Percentiles rank a stretch among this genome's conserved stretches.
phyloP scores from a whole-genome alignment of 1,140 invertebrate species.

The Gryon sp. region DNA sequence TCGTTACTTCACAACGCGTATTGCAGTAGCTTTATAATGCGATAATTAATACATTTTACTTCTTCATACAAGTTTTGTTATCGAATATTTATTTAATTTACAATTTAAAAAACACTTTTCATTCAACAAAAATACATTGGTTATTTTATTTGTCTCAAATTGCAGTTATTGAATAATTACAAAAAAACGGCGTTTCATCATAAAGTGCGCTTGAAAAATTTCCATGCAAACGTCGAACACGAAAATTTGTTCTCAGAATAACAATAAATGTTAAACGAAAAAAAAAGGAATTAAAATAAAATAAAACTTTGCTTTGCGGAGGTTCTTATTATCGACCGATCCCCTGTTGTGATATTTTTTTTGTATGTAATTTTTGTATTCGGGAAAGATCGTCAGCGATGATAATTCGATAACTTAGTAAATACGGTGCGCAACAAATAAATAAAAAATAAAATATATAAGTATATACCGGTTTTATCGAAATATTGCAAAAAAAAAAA shows the following conservation, averaged over 20 bases:
- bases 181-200: no score
- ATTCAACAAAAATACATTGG: background rate
- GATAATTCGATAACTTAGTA: slow-evolving; percentile 43
- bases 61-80: background rate
- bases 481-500: no score
- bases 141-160: no score
- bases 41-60: slow-evolving; percentile 39
- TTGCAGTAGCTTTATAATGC: slow-evolving; percentile 39
- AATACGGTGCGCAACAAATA: no score
- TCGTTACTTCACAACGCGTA: slow-evolving; percentile 48
- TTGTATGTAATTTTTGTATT: slow-evolving; percentile 11
- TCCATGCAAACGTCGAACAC: background rate
- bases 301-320: background rate
- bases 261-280: background rate
- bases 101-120: no score
- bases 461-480: slow-evolving; percentile 10
- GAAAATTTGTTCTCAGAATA: background rate
- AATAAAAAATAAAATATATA: slow-evolving; percentile 30
- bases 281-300: no score
- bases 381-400: slow-evolving; percentile 9
- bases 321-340: slow-evolving; percentile 13
- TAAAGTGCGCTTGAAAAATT: slow-evolving; percentile 1
- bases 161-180: no score
- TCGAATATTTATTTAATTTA: no score
- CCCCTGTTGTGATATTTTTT: slow-evolving; percentile 24